Evolutionary conservation across 2,888 invertebrate genomes (phyloP).

Genomic region (Rambutsinella grinnellia): DNA sequence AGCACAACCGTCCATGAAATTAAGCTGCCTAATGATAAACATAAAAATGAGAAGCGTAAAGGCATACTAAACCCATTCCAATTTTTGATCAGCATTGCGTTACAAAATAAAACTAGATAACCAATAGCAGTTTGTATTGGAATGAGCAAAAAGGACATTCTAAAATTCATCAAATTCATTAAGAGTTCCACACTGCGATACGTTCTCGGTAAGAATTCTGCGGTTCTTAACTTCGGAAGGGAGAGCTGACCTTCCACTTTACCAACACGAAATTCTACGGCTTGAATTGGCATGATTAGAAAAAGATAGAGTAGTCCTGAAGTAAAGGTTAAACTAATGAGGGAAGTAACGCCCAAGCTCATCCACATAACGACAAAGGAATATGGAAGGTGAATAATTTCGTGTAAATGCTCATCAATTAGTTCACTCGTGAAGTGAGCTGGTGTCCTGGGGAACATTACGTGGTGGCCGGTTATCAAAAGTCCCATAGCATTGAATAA

Average conservation of each 20-base stretch:
- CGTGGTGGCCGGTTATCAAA: conserved; percentile 1
- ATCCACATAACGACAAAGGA: conserved; percentile 2
- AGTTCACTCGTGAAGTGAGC: conserved; percentile 26
- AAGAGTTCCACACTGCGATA: conserved; percentile 29
- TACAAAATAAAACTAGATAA: conserved; percentile 23
- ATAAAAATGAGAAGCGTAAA: not conserved
- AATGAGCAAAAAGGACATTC: conserved; percentile 6
- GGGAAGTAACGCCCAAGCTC: not conserved
- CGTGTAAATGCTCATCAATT: not conserved
- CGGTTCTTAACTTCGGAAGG: conserved; percentile 7
- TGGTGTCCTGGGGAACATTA: conserved; percentile 11
- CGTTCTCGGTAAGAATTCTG: not conserved
- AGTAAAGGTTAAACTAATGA: not conserved
- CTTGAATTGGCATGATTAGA: conserved; percentile 8
- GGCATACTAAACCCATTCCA: conserved; percentile 6
- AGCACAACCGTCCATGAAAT: not conserved
- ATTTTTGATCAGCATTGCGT: conserved; percentile 13
- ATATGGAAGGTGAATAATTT: not conserved
- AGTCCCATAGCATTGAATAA: not conserved
- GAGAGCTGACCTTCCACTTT: not conserved
- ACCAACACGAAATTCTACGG: conserved; percentile 22
- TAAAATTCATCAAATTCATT: conserved; percentile 12
- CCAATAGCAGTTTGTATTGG: conserved; percentile 16
- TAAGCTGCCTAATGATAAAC: not conserved
- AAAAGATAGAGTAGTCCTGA: not conserved